These are phyloP conservation scores for Lagorchestes hirsutus DNA, from an alignment of 2,797 vertebrate genomes.

Conservation along the genomic window DNA sequence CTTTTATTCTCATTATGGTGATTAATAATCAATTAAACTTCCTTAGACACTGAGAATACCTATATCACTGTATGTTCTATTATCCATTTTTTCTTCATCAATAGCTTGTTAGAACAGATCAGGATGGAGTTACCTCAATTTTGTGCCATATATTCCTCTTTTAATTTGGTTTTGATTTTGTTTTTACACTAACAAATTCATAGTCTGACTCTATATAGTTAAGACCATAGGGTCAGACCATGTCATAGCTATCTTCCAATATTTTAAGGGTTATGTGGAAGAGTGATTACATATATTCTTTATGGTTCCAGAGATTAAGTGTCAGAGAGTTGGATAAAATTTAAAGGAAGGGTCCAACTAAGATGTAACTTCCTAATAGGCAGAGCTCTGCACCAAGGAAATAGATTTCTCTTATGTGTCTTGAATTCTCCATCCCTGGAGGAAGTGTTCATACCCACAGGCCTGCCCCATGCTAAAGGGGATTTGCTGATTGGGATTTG, in stretches of 20 bases:
- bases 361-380: neutral
- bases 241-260: neutral
- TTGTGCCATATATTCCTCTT: neutral
- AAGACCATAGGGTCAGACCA: neutral
- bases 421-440: neutral
- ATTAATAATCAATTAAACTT: no score
- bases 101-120: neutral
- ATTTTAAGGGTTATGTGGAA: neutral
- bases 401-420: neutral
- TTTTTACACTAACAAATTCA: no score
- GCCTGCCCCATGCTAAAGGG: neutral
- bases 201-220: no score
- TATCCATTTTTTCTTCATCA: no score
- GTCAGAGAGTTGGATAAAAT: neutral
- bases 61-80: no score
- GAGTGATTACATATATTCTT: neutral
- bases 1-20: no score
- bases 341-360: neutral
- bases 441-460: neutral
- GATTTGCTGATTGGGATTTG: neutral
- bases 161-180: no score
- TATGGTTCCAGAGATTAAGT: neutral
- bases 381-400: neutral
- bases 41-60: no score
- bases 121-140: neutral